Conservation (phyloP, 2,113 vertebrate genomes). For the Aleadryas rufinucha region DNA sequence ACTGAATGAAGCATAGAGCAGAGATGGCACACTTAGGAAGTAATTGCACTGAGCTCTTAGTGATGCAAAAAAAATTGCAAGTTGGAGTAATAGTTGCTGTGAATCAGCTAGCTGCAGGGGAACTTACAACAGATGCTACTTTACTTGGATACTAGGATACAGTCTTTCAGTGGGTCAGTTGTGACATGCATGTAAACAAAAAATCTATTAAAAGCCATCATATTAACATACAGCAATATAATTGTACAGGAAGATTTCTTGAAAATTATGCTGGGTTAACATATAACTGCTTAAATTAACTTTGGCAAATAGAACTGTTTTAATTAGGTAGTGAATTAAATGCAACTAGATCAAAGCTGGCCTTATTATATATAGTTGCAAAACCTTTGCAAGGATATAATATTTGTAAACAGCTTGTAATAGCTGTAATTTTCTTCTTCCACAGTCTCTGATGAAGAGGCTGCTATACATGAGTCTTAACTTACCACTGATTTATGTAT, state of each 20-base stretch:
- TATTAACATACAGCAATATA: background rate
- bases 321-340: background rate
- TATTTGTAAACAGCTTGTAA: background rate
- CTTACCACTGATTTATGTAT: background rate
- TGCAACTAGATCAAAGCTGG: background rate
- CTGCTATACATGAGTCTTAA: background rate
- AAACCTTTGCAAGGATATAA: background rate
- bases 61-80: background rate
- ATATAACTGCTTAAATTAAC: slow-evolving; percentile 29
- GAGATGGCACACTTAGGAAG: background rate
- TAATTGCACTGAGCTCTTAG: background rate
- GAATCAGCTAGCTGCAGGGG: background rate
- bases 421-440: background rate
- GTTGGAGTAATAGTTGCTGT: background rate
- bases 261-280: background rate
- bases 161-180: background rate
- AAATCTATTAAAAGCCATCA: background rate
- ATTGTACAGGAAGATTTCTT: background rate
- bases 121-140: background rate
- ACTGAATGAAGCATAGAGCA: background rate
- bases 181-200: background rate
- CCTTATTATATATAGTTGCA: background rate
- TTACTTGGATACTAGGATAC: background rate
- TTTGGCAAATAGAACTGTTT: background rate
- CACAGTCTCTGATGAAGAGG: background rate